Base-by-base conservation (phyloP, 2,113 vertebrate genomes). In the Poicephalus gulielmi region DNA sequence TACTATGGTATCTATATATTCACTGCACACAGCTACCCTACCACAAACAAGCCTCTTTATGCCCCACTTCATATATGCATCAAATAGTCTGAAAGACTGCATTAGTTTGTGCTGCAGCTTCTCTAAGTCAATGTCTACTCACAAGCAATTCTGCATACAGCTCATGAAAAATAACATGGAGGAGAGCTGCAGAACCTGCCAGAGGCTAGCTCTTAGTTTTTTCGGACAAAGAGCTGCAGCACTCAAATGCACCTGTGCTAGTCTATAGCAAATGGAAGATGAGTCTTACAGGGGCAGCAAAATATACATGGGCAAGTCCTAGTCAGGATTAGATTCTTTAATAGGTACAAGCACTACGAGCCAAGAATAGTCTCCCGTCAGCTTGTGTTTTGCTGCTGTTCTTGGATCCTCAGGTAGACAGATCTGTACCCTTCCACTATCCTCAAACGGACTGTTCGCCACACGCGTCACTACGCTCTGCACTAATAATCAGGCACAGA, bases 31-130 rank as follows among this genome's bases (percentile, higher is more conserved):
- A 80, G 59, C 28, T n/a, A 23, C 7, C 18, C 35, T 10, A 77
- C 28, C 25, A 86, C 47, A 60, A 71, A 88, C 47, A 69, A 81
- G 59, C 17, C 41, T 69, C 31, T 22, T 59, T 49, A 1, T 13
- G 14, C 18, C 20, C 22, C 46, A n/a, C 9, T 77, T 55, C 24
- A 27, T 25, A 35, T 3, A 35, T 2, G 4, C n/a, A 41, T 11
- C 37, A 62, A 69, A 24, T 1, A 33, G 6, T 4, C 50, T 2
- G 27, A 86, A 70, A 62, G 16, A 46, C 3, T 0, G 0, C 2
- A 6, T 7, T 2, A 47, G 27, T n/a, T 49, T 11, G 27, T 39
- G n/a, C 41, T 88, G 67, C 70, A 87, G 52, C 25, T 75, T 87
- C 62, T n/a, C 3, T 1, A 50, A 78, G 39, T 27, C 31, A 47